Evolutionary conservation across 2,113 vertebrate species (phyloP).

Genomic region (Camelus dromedarius): DNA sequence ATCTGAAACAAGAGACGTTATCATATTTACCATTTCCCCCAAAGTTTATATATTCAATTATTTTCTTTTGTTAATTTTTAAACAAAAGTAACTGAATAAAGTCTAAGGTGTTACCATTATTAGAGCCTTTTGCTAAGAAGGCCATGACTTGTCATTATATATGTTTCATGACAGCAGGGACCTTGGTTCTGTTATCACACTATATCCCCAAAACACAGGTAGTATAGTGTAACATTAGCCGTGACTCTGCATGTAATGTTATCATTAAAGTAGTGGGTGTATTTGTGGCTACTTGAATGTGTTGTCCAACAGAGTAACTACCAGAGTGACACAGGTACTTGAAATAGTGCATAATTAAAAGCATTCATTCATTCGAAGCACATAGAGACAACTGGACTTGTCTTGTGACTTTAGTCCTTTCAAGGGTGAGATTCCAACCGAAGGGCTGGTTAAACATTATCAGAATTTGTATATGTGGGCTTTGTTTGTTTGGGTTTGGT

Average conservation of each 20-base stretch:
- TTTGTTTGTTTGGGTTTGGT: neutral
- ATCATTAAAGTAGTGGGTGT: neutral
- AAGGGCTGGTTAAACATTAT: constrained; percentile 31
- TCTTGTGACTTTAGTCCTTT: constrained; percentile 48
- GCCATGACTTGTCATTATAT: neutral
- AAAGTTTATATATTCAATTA: neutral
- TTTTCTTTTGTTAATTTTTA: constrained; percentile 41
- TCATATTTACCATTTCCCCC: neutral
- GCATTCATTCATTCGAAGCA: constrained; percentile 49
- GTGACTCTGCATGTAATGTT: neutral
- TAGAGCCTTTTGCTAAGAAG: neutral
- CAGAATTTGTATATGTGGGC: constrained; percentile 21
- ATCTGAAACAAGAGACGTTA: constrained; percentile 30
- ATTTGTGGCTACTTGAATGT: neutral
- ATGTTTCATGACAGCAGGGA: neutral
- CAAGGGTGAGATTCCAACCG: constrained; percentile 17
- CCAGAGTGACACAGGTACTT: constrained; percentile 5
- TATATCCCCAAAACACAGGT: neutral
- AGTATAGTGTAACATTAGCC: neutral
- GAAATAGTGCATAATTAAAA: constrained; percentile 13
- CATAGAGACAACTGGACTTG: neutral
- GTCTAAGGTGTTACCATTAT: neutral
- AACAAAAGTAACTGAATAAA: constrained; percentile 44
- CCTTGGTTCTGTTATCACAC: neutral
- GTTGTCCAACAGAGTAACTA: neutral